Conservation (phyloP, 1,140 invertebrate genomes). For the Phthorimaea operculella region DNA sequence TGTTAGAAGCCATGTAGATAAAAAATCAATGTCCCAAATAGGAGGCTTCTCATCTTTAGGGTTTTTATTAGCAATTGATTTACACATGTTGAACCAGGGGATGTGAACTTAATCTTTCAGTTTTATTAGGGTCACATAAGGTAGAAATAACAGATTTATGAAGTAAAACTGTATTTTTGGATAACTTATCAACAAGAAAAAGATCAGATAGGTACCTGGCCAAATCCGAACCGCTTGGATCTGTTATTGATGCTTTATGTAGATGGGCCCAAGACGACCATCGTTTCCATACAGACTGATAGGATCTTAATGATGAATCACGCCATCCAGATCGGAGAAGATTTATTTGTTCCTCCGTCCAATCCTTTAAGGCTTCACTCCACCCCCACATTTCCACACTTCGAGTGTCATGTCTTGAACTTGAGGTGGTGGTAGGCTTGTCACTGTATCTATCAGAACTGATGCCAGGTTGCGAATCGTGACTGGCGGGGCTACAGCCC, state of each 20-base stretch:
- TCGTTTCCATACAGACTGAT: neutral
- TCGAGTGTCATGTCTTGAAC: neutral
- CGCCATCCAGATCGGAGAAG: neutral
- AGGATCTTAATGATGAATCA: neutral
- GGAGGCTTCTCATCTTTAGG: too few relatives aligned
- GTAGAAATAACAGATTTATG: too few relatives aligned
- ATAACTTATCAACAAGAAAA: too few relatives aligned
- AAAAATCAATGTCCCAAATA: too few relatives aligned
- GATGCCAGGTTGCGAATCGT: neutral
- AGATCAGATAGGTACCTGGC: too few relatives aligned
- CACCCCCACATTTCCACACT: neutral
- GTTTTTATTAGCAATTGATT: too few relatives aligned
- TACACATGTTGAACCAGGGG: too few relatives aligned
- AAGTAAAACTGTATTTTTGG: too few relatives aligned
- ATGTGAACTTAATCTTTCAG: too few relatives aligned
- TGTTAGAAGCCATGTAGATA: too few relatives aligned
- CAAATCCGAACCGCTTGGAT: too few relatives aligned
- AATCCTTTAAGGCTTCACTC: neutral
- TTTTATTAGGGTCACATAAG: too few relatives aligned
- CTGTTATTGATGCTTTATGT: neutral
- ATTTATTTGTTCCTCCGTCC: neutral
- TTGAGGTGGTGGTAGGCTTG: neutral
- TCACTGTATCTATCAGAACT: neutral
- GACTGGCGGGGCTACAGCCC: neutral
- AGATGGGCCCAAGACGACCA: neutral